phyloP scores from a whole-genome alignment of 1,140 invertebrate genomes.

The Chelonus insularis region DNA sequence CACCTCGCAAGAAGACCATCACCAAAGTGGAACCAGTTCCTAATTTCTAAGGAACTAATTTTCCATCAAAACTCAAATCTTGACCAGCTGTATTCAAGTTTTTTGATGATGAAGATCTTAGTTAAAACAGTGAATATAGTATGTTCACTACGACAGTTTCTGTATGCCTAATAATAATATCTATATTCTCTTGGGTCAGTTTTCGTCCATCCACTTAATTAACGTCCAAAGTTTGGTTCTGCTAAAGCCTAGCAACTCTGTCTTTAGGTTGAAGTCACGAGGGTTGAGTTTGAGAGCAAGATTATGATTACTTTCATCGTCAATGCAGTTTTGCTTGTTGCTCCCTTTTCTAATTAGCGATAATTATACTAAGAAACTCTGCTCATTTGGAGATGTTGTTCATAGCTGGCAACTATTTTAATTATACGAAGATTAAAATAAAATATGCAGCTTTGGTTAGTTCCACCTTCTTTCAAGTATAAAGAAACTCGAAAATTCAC shows the following conservation, averaged over 20 bases:
- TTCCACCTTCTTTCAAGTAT: too few species aligned
- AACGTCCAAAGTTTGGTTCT: slow-evolving; percentile 31
- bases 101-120: too few species aligned
- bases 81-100: too few species aligned
- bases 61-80: too few species aligned
- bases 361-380: slow-evolving; percentile 5
- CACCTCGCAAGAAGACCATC: too few species aligned
- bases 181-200: slow-evolving; percentile 9
- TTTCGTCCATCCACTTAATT: slow-evolving; percentile 29
- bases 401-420: neutral
- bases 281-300: slow-evolving; percentile 37
- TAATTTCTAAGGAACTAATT: too few species aligned
- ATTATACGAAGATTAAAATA: neutral
- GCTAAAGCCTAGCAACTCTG: slow-evolving; percentile 38
- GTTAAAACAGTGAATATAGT: too few species aligned
- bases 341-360: slow-evolving; percentile 2
- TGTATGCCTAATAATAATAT: too few species aligned
- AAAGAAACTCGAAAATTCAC: too few species aligned
- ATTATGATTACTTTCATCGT: slow-evolving; percentile 45
- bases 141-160: too few species aligned
- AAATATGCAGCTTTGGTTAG: too few species aligned
- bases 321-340: neutral
- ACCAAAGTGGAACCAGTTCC: too few species aligned
- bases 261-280: slow-evolving; percentile 42
- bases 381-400: neutral